These are phyloP conservation scores for Heliocidaris erythrogramma DNA, from an alignment of 35 echinoderm and acorn worm genomes.

Conservation along the genomic window DNA sequence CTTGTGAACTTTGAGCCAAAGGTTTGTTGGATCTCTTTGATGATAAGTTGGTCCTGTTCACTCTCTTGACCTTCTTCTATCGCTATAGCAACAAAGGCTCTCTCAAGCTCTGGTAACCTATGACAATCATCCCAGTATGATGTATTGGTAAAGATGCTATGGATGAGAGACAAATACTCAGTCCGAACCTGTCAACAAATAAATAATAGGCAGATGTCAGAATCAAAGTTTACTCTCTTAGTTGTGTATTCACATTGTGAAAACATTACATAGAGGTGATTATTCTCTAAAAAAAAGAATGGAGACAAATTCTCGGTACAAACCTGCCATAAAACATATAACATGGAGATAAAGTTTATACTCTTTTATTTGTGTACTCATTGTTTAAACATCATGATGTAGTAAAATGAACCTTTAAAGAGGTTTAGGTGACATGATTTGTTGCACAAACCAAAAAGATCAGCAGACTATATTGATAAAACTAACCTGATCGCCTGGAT, in stretches of 20 bases:
- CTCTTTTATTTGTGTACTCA: too few relatives aligned
- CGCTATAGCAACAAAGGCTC: slow-evolving; percentile 64
- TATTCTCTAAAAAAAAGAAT: too few relatives aligned
- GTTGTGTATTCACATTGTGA: not conserved
- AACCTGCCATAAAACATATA: too few relatives aligned
- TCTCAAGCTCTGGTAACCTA: slow-evolving; percentile 65
- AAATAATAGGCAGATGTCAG: not conserved
- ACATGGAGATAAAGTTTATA: too few relatives aligned
- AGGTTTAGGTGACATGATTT: too few relatives aligned
- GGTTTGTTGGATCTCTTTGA: slow-evolving; percentile 57
- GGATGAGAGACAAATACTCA: slow-evolving; percentile 77
- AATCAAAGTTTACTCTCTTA: not conserved
- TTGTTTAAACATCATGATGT: too few relatives aligned
- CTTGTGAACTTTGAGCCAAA: slow-evolving; percentile 55
- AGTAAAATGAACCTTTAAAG: too few relatives aligned
- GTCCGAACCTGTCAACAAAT: slow-evolving; percentile 60
- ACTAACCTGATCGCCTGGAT: slow-evolving; percentile 75
- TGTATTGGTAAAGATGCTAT: slow-evolving; percentile 78
- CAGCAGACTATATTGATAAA: not conserved
- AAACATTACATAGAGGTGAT: too few relatives aligned
- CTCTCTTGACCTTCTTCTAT: slow-evolving; percentile 74
- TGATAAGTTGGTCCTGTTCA: slow-evolving; percentile 71
- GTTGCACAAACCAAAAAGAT: too few relatives aligned
- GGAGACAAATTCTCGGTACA: too few relatives aligned
- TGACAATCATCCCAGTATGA: slow-evolving; percentile 88